Base-by-base conservation (phyloP, 1,140 invertebrate genomes). In the Brachionus calyciflorus region DNA sequence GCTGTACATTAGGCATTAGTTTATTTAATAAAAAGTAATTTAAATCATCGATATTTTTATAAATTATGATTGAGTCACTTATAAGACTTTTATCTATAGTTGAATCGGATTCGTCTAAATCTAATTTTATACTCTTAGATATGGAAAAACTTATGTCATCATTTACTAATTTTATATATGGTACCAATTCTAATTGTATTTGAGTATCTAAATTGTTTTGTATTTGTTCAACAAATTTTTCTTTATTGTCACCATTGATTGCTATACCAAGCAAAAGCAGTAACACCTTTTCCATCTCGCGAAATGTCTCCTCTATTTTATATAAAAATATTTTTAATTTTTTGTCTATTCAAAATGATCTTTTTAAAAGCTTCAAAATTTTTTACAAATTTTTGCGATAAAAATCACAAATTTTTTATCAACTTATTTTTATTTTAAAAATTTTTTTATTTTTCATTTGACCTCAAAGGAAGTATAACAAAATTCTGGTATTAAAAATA, bases 151-250 rank as follows among this genome's bases (percentile, higher is more conserved):
- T 60, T 17, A 60, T 60, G 19, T 76, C 70, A 26, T 76, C 49
- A 19, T 41, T 76, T 40, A 76, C 48, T 55, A 46, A 26, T 57
- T 76, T 41, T 7, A 76, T 55, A 41, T 28, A 60, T 5, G 70
- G 70, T 17, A 76, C 49, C 10, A 76, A 9, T 10, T 53, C 48
- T 14, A 44, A 12, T 24, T 76, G 70, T 14, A 55, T 28, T 55
- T 73, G 14, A 9, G 51, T 49, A 19, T 73, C 37, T 24, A 73
- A 51, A 9, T 49, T 73, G 3, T 17, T 37, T 49, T 73, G 69
- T 28, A 73, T 73, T 73, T 73, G 46, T 55, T 73, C 69, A 3
- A 73, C 51, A 55, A 73, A 73, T 41, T 51, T 49, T n/a, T 73
- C 46, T 46, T 73, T 73, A 28, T 73, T 33, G 3, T 73, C 69